These are phyloP conservation scores for Papilio polyxenes DNA, from an alignment of 1,140 invertebrate genomes.

Conservation along the genomic window DNA sequence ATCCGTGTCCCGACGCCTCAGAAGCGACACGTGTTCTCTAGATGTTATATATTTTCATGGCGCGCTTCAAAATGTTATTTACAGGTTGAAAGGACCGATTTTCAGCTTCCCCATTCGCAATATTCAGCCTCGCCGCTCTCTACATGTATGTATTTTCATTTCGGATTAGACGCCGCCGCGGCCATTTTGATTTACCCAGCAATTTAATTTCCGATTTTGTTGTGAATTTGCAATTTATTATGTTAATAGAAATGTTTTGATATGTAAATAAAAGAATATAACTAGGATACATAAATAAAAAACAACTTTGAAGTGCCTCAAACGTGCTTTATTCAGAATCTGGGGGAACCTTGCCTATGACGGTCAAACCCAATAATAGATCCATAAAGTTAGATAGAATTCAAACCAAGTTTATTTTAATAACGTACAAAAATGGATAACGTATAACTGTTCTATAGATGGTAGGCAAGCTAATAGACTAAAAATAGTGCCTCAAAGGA, in stretches of 20 bases:
- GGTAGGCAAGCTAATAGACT: not conserved
- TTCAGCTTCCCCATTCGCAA: slow-evolving; percentile 57
- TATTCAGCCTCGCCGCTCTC: slow-evolving; percentile 50
- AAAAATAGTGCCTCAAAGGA: not conserved
- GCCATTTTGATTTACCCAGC: slow-evolving; percentile 31
- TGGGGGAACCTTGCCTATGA: slow-evolving; percentile 53
- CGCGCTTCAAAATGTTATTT: slow-evolving; percentile 67
- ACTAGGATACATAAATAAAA: slow-evolving; percentile 44
- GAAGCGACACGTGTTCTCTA: slow-evolving; percentile 58
- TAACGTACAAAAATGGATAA: not conserved
- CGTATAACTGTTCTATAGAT: not conserved
- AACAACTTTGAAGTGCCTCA: slow-evolving; percentile 62
- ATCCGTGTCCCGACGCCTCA: slow-evolving; percentile 40
- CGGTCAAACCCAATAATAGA: not conserved
- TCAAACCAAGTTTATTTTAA: not conserved
- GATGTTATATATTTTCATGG: slow-evolving; percentile 65
- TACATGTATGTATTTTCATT: slow-evolving; percentile 47
- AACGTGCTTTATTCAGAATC: slow-evolving; percentile 72
- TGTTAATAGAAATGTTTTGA: not conserved
- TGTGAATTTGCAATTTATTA: not conserved
- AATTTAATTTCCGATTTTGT: slow-evolving; percentile 21
- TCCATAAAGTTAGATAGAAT: not conserved
- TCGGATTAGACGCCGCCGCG: slow-evolving; percentile 51
- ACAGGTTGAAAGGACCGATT: slow-evolving; percentile 65
- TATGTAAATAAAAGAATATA: not conserved